Evolutionary conservation across 2,888 invertebrate species (phyloP).

Genomic region (Zaprionus lineosus): DNA sequence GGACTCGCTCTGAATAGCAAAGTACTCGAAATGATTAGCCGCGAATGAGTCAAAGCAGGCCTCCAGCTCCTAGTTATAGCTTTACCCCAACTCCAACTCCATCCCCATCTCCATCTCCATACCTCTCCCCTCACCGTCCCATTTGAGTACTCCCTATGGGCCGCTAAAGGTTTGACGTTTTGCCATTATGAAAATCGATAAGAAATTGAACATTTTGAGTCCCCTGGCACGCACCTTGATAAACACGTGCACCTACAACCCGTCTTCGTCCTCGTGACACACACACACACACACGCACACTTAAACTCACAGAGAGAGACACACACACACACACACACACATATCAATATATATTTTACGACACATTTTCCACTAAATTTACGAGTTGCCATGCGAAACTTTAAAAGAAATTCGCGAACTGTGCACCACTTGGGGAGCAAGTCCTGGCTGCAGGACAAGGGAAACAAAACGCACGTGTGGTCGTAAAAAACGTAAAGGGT

Average conservation of each 20-base stretch:
- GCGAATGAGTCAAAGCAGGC: constrained; percentile 49
- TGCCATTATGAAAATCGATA: constrained; percentile 54
- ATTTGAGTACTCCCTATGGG: too few relatives aligned
- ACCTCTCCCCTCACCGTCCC: background rate
- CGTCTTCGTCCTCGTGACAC: too few relatives aligned
- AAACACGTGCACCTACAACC: constrained; percentile 10
- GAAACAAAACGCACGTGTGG: constrained; percentile 52
- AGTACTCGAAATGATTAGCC: constrained; percentile 63
- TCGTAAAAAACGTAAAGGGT: constrained; percentile 59
- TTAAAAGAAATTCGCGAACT: constrained; percentile 54
- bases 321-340: background rate
- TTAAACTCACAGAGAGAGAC: background rate
- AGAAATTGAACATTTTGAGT: constrained; percentile 32
- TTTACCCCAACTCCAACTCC: background rate
- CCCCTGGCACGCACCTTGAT: constrained; percentile 38
- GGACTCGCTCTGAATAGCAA: constrained; percentile 60
- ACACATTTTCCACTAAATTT: constrained; percentile 58
- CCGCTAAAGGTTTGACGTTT: constrained; percentile 22
- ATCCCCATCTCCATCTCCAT: background rate
- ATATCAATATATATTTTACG: constrained; percentile 47
- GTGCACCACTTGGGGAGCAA: constrained; percentile 2
- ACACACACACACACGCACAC: background rate
- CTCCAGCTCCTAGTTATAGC: background rate
- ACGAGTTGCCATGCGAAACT: constrained; percentile 56
- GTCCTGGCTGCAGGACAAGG: constrained; percentile 1